A percentile compares a stretch with the other conserved stretches of the same genome.
phyloP scores from a whole-genome alignment of 2,888 invertebrate genomes.

The Copidosoma aretas region DNA sequence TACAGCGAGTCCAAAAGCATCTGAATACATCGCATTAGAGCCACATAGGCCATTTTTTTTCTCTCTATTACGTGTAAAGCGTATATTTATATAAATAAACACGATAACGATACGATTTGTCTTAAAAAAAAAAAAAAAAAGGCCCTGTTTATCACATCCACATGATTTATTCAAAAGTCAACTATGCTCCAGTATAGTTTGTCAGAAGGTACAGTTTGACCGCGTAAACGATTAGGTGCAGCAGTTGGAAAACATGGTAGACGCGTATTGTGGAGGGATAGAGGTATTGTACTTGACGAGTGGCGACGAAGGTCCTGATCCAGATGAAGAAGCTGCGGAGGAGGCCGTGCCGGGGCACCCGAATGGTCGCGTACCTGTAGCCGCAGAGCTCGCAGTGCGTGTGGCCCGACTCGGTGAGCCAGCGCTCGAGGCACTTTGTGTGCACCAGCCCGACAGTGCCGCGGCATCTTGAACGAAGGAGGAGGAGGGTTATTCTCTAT shows the following conservation, averaged over 20 bases:
- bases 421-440: conserved; percentile 65
- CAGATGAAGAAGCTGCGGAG: conserved; percentile 53
- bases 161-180: neutral
- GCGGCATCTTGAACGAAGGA: conserved; percentile 57
- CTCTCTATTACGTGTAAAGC: too few species aligned
- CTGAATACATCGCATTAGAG: conserved; percentile 41
- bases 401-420: conserved; percentile 66
- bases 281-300: conserved; percentile 56
- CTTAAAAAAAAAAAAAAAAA: neutral
- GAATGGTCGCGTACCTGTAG: conserved; percentile 62
- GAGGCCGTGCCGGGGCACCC: conserved; percentile 55
- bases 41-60: too few species aligned
- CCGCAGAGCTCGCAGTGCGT: conserved; percentile 67
- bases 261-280: conserved; percentile 9
- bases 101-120: too few species aligned
- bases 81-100: neutral
- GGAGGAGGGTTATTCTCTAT: neutral
- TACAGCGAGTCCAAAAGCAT: conserved; percentile 59
- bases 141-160: neutral
- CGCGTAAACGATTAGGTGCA: conserved; percentile 1
- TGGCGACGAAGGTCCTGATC: conserved; percentile 57
- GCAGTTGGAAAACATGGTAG: conserved; percentile 4
- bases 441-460: conserved; percentile 66
- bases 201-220: neutral
- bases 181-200: neutral